phyloP scores from a whole-genome alignment of 2,797 vertebrate genomes.

The Lycodopsis pacificus region DNA sequence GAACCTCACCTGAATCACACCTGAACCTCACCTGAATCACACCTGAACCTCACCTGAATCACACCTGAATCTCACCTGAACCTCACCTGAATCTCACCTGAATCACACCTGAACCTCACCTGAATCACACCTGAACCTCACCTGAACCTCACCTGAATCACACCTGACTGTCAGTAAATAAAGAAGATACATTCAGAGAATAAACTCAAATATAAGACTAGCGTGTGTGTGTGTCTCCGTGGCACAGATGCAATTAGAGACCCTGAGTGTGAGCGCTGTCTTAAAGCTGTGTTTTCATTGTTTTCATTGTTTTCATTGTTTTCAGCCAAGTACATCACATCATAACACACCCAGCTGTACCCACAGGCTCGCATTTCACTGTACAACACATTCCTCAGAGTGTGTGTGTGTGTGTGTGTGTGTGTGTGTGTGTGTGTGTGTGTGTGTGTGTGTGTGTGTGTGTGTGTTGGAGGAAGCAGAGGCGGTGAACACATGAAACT shows the following conservation, averaged over 20 bases:
- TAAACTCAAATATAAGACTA: neutral
- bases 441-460: slow-evolving; percentile 1
- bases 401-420: slow-evolving; percentile 5
- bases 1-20: too few species aligned
- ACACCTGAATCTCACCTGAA: too few species aligned
- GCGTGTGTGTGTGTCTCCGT: too few species aligned
- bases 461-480: slow-evolving; percentile 31
- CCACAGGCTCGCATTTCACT: slow-evolving; percentile 62
- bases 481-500: slow-evolving; percentile 41
- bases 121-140: too few species aligned
- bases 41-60: too few species aligned
- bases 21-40: too few species aligned
- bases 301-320: slow-evolving; percentile 50
- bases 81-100: too few species aligned
- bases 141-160: too few species aligned
- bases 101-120: too few species aligned
- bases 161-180: neutral
- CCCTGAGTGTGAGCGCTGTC: neutral
- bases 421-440: slow-evolving; percentile 8
- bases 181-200: too few species aligned
- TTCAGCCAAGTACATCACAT: slow-evolving; percentile 52
- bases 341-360: slow-evolving; percentile 66
- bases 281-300: too few species aligned
- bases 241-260: too few species aligned
- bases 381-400: slow-evolving; percentile 48